Percentiles rank a stretch among this genome's conserved stretches.
Conservation (phyloP, 30 jellyfish, hydroid and myxozoan species). For the Phacellophora camtschatica region DNA sequence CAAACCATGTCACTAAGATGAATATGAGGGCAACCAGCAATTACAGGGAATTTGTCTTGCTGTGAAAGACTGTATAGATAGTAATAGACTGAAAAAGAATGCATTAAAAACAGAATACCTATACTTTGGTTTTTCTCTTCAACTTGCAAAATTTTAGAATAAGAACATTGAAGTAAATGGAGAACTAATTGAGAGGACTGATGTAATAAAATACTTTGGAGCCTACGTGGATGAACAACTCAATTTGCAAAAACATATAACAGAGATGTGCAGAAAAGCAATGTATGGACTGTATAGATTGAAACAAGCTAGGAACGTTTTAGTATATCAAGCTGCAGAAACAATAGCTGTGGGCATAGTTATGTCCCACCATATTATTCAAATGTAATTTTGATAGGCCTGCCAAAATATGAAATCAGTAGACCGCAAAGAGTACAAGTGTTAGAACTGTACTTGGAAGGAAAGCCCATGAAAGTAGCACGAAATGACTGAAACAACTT, state of each 20-base stretch:
- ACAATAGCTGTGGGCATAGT: slow-evolving; percentile 44
- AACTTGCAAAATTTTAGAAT: slow-evolving; percentile 34
- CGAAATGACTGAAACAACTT: too few species aligned
- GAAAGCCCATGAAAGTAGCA: too few species aligned
- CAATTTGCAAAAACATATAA: slow-evolving; percentile 25
- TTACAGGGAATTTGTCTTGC: slow-evolving; percentile 38
- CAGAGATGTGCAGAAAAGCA: slow-evolving; percentile 46
- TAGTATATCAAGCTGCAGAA: slow-evolving; percentile 49
- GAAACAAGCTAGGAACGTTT: too few species aligned
- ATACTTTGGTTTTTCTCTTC: slow-evolving; percentile 47
- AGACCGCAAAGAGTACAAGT: slow-evolving; percentile 33
- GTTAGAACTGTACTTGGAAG: too few species aligned
- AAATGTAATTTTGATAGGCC: slow-evolving; percentile 42
- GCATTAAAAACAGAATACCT: slow-evolving; percentile 53
- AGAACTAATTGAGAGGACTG: slow-evolving; percentile 42
- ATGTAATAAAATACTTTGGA: slow-evolving; percentile 45
- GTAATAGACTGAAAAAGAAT: slow-evolving; percentile 41
- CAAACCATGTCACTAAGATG: slow-evolving; percentile 39
- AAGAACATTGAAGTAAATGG: too few species aligned
- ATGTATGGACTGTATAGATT: slow-evolving; percentile 52
- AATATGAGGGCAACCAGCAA: slow-evolving; percentile 34
- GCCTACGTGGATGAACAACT: slow-evolving; percentile 52
- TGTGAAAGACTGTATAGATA: slow-evolving; percentile 59
- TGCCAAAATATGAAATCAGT: slow-evolving; percentile 36
- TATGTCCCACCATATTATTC: slow-evolving; percentile 49